phyloP scores from a whole-genome alignment of 1,140 invertebrate species.

The Sycophaga agraensis region DNA sequence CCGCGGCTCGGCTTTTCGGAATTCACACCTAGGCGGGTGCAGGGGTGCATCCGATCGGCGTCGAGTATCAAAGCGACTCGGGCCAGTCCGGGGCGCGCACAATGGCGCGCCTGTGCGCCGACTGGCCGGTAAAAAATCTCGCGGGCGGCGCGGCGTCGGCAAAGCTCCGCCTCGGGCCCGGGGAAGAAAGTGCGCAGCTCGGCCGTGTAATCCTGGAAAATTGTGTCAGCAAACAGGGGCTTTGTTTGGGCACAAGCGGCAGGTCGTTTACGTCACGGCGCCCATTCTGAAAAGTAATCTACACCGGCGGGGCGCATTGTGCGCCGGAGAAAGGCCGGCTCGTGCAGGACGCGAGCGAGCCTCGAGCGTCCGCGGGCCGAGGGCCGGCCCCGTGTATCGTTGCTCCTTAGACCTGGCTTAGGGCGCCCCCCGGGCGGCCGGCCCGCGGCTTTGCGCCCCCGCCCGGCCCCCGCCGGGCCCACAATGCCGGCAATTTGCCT shows the following conservation, averaged over 20 bases:
- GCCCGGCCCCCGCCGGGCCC: too few species aligned
- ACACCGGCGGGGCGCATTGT: conserved; percentile 48
- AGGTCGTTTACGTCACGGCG: conserved; percentile 54
- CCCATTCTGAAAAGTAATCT: conserved; percentile 59
- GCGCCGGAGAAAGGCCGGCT: background rate
- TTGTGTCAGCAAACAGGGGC: conserved; percentile 54
- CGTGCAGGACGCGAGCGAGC: background rate
- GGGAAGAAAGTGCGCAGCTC: background rate
- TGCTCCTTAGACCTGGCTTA: conserved; percentile 45
- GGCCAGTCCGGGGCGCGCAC: too few species aligned
- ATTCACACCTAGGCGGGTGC: conserved; percentile 1
- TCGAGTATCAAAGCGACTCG: conserved; percentile 2
- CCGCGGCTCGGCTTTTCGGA: background rate
- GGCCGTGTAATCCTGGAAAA: conserved; percentile 45
- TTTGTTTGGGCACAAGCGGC: conserved; percentile 44
- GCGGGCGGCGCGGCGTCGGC: too few species aligned
- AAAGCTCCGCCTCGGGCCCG: too few species aligned
- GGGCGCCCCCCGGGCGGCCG: conserved; percentile 34
- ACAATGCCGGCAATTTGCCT: too few species aligned
- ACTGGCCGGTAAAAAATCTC: too few species aligned
- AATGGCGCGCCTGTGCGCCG: too few species aligned
- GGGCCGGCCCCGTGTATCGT: conserved; percentile 34
- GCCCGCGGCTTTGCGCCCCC: background rate
- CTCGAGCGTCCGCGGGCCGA: background rate
- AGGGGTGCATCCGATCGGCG: background rate